These are phyloP conservation scores for Spodoptera litura DNA, from an alignment of 1,140 invertebrate genomes.

Conservation along the genomic window DNA sequence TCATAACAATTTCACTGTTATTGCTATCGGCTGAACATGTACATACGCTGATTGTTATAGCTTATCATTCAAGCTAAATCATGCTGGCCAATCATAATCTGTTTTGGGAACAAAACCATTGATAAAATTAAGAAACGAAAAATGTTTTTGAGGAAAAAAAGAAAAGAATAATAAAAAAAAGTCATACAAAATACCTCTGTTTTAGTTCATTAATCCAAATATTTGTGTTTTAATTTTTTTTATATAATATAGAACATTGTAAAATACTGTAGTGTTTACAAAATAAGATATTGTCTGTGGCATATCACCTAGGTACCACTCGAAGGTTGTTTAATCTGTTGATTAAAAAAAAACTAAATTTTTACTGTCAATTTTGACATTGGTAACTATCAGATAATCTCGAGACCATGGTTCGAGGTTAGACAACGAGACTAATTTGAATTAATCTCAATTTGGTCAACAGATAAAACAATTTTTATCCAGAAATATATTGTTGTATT, in stretches of 20 bases:
- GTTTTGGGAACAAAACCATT: conserved; percentile 75
- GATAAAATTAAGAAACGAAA: conserved; percentile 17
- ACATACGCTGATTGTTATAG: conserved; percentile 38
- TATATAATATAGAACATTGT: conserved; percentile 52
- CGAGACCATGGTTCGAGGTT: too few species aligned
- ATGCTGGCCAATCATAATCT: conserved; percentile 64
- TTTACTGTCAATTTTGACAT: not conserved
- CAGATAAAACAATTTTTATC: conserved; percentile 62
- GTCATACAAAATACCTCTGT: conserved; percentile 45
- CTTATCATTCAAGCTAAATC: conserved; percentile 41
- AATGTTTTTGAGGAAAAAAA: conserved; percentile 12
- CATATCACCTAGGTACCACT: conserved; percentile 75
- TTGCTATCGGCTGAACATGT: conserved; percentile 52
- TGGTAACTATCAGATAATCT: not conserved
- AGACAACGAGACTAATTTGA: too few species aligned
- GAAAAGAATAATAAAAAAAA: conserved; percentile 47
- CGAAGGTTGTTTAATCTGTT: conserved; percentile 35
- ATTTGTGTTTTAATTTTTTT: conserved; percentile 49
- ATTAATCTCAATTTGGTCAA: conserved; percentile 7
- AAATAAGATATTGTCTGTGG: conserved; percentile 69
- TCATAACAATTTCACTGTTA: conserved; percentile 44
- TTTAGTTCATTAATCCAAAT: conserved; percentile 48
- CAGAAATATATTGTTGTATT: conserved; percentile 77
- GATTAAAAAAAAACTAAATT: not conserved
- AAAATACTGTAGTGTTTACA: conserved; percentile 70